A percentile compares a stretch with the other conserved stretches of the same genome.
phyloP scores from a whole-genome alignment of 2,113 vertebrate genomes.

The Platysteira castanea region DNA sequence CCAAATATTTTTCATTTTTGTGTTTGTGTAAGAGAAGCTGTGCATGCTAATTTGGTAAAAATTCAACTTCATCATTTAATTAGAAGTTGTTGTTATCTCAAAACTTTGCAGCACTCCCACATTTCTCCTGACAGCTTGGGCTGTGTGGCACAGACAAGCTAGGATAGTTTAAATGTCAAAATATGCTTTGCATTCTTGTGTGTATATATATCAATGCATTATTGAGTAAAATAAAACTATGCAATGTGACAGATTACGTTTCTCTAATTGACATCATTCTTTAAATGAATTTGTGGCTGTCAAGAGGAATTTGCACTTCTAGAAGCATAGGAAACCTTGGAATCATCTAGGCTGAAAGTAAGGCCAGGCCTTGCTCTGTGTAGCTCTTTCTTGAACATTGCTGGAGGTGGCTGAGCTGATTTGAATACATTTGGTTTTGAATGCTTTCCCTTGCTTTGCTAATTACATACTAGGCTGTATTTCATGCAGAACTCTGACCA shows the following conservation, averaged over 20 bases:
- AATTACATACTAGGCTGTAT: background rate
- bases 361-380: background rate
- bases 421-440: background rate
- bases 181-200: constrained; percentile 32
- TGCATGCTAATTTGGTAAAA: background rate
- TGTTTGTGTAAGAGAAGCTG: constrained; percentile 1
- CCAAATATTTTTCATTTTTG: background rate
- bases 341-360: background rate
- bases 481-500: background rate
- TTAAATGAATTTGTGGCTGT: constrained; percentile 2
- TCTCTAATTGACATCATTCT: constrained; percentile 22
- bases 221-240: constrained; percentile 15
- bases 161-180: constrained; percentile 52
- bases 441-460: background rate
- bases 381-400: background rate
- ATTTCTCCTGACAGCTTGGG: constrained; percentile 36
- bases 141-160: constrained; percentile 3
- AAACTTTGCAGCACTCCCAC: constrained; percentile 30
- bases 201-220: constrained; percentile 7
- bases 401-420: background rate
- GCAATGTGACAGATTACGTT: background rate
- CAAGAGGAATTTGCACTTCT: background rate
- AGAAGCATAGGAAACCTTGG: background rate
- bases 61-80: background rate
- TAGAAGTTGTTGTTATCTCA: constrained; percentile 43